Percentiles rank a stretch among this genome's conserved stretches.
These are phyloP conservation scores for Ips nitidus DNA, from an alignment of 1,140 invertebrate genomes.

Conservation along the genomic window DNA sequence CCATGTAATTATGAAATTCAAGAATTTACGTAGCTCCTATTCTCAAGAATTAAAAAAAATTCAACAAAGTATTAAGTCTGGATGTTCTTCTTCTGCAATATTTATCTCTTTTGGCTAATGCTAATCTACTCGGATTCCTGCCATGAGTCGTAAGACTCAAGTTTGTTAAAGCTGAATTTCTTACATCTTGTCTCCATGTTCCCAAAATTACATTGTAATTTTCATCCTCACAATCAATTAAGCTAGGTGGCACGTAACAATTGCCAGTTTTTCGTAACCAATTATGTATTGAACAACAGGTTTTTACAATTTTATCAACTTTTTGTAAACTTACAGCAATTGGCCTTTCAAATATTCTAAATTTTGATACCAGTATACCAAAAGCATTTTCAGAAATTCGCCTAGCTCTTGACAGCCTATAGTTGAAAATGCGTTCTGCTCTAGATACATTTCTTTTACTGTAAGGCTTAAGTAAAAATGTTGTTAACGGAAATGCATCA, in stretches of 20 bases:
- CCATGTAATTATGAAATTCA: conserved; percentile 35
- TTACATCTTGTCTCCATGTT: background rate
- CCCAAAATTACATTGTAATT: background rate
- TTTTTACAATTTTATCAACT: conserved; percentile 21
- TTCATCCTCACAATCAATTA: background rate
- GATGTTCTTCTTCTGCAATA: conserved; percentile 20
- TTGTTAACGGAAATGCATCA: conserved; percentile 27
- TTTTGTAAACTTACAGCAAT: conserved; percentile 35
- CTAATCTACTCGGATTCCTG: conserved; percentile 5
- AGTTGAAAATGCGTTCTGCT: conserved; percentile 51
- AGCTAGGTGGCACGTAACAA: background rate
- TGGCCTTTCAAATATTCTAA: conserved; percentile 46
- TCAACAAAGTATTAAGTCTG: conserved; percentile 35
- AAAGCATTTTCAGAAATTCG: conserved; percentile 54
- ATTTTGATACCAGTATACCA: conserved; percentile 50
- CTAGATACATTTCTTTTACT: conserved; percentile 28
- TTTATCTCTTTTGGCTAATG: conserved; percentile 3
- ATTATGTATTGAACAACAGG: conserved; percentile 33
- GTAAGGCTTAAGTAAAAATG: conserved; percentile 20
- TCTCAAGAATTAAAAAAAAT: conserved; percentile 43
- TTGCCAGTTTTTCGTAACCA: conserved; percentile 21
- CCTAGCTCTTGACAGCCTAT: conserved; percentile 29
- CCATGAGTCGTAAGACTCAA: background rate
- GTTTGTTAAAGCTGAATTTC: background rate
- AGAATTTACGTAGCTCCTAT: conserved; percentile 24